Conservation (phyloP, 2,888 invertebrate species). For the Xylophagus ater region DNA sequence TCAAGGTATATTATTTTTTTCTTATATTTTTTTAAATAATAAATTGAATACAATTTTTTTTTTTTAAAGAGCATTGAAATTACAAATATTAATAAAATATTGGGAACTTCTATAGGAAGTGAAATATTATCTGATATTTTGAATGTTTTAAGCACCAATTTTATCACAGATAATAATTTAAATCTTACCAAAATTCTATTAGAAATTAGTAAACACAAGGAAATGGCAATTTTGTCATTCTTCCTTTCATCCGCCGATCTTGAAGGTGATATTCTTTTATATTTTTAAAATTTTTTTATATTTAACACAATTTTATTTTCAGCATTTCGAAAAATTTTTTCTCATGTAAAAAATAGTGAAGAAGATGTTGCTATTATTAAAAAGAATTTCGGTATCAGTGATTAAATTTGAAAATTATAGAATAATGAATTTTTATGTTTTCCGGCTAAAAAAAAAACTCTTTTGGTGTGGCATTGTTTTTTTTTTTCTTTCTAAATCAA, state of each 20-base stretch:
- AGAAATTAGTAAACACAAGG: constrained; percentile 33
- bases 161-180: constrained; percentile 19
- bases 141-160: constrained; percentile 23
- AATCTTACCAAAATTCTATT: constrained; percentile 24
- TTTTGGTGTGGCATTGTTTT: no score
- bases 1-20: constrained; percentile 24
- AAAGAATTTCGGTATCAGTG: constrained; percentile 4
- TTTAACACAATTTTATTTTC: constrained; percentile 7
- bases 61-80: constrained; percentile 27
- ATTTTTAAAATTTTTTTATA: not conserved
- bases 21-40: not conserved
- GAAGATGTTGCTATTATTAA: constrained; percentile 14
- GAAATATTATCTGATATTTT: constrained; percentile 31
- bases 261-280: constrained; percentile 21
- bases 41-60: constrained; percentile 2
- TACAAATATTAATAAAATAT: constrained; percentile 28
- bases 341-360: constrained; percentile 22
- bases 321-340: constrained; percentile 25
- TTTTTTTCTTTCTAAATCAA: no score
- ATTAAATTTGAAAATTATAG: no score
- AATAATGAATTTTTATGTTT: no score
- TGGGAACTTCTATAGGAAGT: constrained; percentile 35
- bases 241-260: constrained; percentile 31
- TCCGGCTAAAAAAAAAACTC: no score
- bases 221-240: constrained; percentile 30